Conservation (phyloP, 2,797 vertebrate genomes). For the Bucorvus abyssinicus region DNA sequence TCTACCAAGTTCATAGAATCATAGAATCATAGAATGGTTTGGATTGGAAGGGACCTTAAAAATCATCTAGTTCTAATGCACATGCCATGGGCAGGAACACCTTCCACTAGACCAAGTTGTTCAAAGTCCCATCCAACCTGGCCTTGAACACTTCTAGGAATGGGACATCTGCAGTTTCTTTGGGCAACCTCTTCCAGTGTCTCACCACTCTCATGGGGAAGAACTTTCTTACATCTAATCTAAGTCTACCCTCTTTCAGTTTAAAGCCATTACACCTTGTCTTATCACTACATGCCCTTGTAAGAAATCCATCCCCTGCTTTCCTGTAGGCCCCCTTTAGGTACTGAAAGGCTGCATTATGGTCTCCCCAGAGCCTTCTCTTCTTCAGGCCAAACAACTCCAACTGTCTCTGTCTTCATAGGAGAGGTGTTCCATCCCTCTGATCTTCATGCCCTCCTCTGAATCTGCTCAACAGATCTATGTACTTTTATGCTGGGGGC, state of each 20-base stretch:
- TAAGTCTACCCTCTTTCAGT: too few species aligned
- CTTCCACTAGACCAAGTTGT: neutral
- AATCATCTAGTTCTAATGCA: neutral
- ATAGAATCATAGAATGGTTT: neutral
- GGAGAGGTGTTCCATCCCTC: neutral
- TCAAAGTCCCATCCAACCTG: neutral
- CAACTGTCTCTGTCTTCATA: neutral
- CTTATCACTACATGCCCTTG: too few species aligned
- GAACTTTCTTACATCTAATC: neutral
- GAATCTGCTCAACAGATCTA: too few species aligned
- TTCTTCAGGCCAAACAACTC: neutral
- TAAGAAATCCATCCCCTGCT: too few species aligned
- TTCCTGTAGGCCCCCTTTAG: neutral
- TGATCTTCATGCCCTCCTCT: neutral
- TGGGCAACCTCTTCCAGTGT: neutral
- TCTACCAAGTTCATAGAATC: neutral
- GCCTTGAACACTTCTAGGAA: neutral
- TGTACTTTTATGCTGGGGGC: too few species aligned
- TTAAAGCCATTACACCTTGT: too few species aligned
- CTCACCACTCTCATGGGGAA: neutral
- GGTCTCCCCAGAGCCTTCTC: neutral
- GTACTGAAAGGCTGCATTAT: neutral
- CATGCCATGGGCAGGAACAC: neutral
- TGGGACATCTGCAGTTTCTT: neutral
- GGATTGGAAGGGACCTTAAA: neutral